Evolutionary conservation across 1,140 invertebrate genomes (phyloP), one percentile per base, ranked within the genome.

Genomic region (Lordiphosa mommai): DNA sequence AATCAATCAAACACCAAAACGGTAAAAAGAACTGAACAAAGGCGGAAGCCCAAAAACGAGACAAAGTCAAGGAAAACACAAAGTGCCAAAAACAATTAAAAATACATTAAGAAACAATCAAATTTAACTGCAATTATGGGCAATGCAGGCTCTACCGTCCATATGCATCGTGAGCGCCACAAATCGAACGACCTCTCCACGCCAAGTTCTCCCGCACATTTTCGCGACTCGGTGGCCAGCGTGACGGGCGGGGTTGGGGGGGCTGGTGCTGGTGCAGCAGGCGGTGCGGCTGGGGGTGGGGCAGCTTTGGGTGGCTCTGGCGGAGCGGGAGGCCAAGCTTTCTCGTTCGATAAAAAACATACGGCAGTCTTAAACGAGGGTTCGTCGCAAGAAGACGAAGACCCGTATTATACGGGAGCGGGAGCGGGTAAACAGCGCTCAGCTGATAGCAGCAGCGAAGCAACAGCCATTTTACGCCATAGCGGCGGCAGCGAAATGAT

Each of bases 281-380:
- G 33, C 12, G 63, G 46, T 5, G 55, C 34, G 3, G 60, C 58
- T 27, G 23, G 23, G 7, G 72, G 51, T 27, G 74, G 52, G 10
- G 48, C 72, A 65, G 71, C 61, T 58, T 36, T 49, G 57, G 64
- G 53, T 37, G 64, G 67, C 33, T 60, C 53, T 40, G 63, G n/a
- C n/a, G n/a, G 68, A 40, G 53, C 47, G 34, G 95, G 96, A 74
- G 94, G 93, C 40, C 94, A 95, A 89, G 95, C 94, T 36, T 96
- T 96, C 90, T 92, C 93, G 29, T 96, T 96, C 89, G 95, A 96
- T 84, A 96, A 95, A 88, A 94, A 94, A 88, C 89, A 91, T 63
- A 92, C 92, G 50, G 87, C 73, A 89, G 72, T 90, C 88, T 73
- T 87, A 66, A 85, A 76, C 64, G 87, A 79, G 61, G 86, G 82